A percentile compares a stretch with the other conserved stretches of the same genome.
Conservation (phyloP, 1,140 invertebrate genomes). For the Eufriesea mexicana region DNA sequence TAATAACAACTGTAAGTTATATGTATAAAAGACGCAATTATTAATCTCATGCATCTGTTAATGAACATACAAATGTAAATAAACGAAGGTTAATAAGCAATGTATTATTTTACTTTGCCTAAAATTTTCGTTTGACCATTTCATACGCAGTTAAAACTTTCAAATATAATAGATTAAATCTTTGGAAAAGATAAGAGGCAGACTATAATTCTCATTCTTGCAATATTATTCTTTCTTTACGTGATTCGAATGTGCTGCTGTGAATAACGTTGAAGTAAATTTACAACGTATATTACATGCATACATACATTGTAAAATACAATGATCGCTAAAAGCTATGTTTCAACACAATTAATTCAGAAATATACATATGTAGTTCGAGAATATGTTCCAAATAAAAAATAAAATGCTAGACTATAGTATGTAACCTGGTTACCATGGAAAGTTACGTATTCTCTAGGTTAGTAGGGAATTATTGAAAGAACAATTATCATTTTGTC, state of each 20-base stretch:
- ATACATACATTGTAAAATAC: no score
- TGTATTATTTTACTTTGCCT: background rate
- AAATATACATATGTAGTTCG: background rate
- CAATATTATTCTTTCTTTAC: background rate
- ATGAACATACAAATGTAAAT: conserved; percentile 7
- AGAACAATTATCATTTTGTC: background rate
- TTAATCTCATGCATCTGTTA: background rate
- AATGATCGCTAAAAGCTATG: no score
- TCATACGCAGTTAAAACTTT: background rate
- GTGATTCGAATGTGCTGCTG: no score
- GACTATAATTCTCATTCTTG: background rate
- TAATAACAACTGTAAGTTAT: background rate
- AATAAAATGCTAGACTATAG: background rate
- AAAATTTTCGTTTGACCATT: background rate
- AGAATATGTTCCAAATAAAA: background rate
- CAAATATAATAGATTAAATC: background rate
- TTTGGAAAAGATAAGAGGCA: no score
- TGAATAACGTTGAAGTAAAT: no score
- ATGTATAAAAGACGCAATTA: background rate
- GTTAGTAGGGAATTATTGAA: background rate
- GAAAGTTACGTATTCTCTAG: conserved; percentile 1
- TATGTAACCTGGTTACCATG: conserved; percentile 36
- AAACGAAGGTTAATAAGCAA: background rate
- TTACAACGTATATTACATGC: no score
- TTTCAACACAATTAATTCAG: no score